Evolutionary conservation across 2,113 vertebrate genomes (phyloP), one percentile per base, ranked within the genome.

Genomic region (Alectura lathami): DNA sequence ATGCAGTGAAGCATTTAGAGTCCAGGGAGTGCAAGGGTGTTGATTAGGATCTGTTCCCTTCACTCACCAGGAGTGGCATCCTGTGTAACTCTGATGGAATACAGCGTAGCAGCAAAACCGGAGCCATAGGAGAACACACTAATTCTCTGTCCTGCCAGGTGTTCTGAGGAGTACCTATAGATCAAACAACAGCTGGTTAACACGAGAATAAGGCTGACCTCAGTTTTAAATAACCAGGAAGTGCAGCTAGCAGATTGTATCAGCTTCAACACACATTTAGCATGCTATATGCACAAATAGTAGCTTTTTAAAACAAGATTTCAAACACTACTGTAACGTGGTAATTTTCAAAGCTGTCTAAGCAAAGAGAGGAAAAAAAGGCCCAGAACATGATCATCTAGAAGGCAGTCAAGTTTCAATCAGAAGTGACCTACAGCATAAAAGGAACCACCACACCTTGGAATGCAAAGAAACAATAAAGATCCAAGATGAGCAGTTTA

Each of bases 121-220:
- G 99, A 99, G 32, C 99, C 99, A 0, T 99, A 99, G 0, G 99
- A 99, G 96, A 99, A 99, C 42, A 99, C 92, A 0, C 99, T 98
- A 7, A 99, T 98, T 87, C 98, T 98, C 96, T 99, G 98, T 29
- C 99, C 99, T 2, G 98, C 98, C 2, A 99, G 76, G 94, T 99
- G 98, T 91, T 98, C 98, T 4, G 98, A 93, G 1, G 98, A 97
- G 70, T 98, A 98, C 96, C 99, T 99, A 94, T 5, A 92, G 53
- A 93, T 8, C 23, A 81, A 10, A 60, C 15, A 76, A 63, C 30
- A 42, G 23, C 7, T 24, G 22, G 75, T 63, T 20, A 23, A 47
- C 30, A 8, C 13, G 9, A 64, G 20, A 87, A 42, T 32, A 57
- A 74, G 82, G 11, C 11, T 42, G 8, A 56, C 13, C 27, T 36